Conservation (phyloP, 2,888 invertebrate genomes). For the Drosophila meridiana region DNA sequence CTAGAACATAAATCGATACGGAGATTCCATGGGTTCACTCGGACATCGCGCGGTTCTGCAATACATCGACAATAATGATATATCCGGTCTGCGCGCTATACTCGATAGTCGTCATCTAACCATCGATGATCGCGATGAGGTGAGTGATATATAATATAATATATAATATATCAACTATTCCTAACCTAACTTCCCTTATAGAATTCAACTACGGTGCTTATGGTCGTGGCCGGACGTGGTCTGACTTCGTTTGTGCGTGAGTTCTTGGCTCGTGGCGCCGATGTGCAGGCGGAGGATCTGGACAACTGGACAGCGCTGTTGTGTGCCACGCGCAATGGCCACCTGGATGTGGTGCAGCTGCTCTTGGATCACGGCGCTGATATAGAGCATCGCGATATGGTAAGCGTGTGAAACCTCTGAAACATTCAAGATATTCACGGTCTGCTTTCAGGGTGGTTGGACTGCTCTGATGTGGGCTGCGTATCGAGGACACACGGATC, state of each 20-base stretch:
- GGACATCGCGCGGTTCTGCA: slow-evolving; percentile 93
- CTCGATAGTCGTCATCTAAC: slow-evolving; percentile 92
- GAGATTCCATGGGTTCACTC: slow-evolving; percentile 96
- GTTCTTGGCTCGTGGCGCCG: slow-evolving; percentile 95
- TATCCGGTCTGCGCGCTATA: slow-evolving; percentile 92
- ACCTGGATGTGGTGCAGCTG: slow-evolving; percentile 91
- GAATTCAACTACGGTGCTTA: slow-evolving; percentile 97
- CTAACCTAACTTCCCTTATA: slow-evolving; percentile 80
- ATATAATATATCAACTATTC: too few species aligned
- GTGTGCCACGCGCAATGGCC: slow-evolving; percentile 95
- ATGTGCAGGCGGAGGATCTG: slow-evolving; percentile 95
- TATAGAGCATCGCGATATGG: slow-evolving; percentile 95
- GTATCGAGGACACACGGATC: slow-evolving; percentile 94
- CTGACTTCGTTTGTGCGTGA: slow-evolving; percentile 93
- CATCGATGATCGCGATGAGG: slow-evolving; percentile 95
- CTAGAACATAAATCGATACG: slow-evolving; percentile 92
- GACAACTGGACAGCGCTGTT: slow-evolving; percentile 97
- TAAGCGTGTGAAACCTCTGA: slow-evolving; percentile 82
- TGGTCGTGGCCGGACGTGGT: slow-evolving; percentile 95
- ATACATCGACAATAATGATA: slow-evolving; percentile 92
- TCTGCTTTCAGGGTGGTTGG: slow-evolving; percentile 93
- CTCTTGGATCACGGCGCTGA: slow-evolving; percentile 94
- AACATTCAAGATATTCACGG: background rate
- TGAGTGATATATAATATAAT: slow-evolving; percentile 81
- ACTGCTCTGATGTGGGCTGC: slow-evolving; percentile 98